phyloP scores from a whole-genome alignment of 2,113 vertebrate species.

The Spilogale gracilis region DNA sequence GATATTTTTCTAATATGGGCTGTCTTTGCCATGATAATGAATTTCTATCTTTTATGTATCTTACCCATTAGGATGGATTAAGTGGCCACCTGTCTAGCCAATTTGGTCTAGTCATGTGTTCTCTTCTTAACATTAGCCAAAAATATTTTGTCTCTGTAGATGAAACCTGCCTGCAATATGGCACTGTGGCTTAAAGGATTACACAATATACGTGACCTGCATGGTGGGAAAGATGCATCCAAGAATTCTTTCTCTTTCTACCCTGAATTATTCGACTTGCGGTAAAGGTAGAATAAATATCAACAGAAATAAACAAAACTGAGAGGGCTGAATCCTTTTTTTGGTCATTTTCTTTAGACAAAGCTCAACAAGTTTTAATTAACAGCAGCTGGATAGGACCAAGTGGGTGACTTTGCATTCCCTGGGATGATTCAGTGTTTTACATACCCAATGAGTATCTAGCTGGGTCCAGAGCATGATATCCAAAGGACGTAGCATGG shows the following conservation, averaged over 20 bases:
- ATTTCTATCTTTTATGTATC: not conserved
- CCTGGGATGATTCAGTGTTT: not conserved
- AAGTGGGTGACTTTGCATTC: not conserved
- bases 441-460: not conserved
- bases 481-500: not conserved
- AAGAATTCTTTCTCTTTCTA: not conserved
- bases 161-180: not conserved
- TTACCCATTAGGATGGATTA: not conserved
- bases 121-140: not conserved
- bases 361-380: not conserved
- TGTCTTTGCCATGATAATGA: not conserved
- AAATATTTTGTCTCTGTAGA: not conserved
- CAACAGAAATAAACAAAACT: slow-evolving; percentile 21
- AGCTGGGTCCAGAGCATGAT: not conserved
- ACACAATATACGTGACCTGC: not conserved
- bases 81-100: not conserved
- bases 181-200: not conserved
- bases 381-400: not conserved
- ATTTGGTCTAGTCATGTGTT: not conserved
- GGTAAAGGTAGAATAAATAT: not conserved
- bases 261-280: not conserved
- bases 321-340: not conserved
- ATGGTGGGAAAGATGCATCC: not conserved
- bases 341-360: not conserved
- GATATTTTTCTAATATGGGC: not conserved